Conservation (phyloP, 1,140 invertebrate species). For the Dinoponera quadriceps region DNA sequence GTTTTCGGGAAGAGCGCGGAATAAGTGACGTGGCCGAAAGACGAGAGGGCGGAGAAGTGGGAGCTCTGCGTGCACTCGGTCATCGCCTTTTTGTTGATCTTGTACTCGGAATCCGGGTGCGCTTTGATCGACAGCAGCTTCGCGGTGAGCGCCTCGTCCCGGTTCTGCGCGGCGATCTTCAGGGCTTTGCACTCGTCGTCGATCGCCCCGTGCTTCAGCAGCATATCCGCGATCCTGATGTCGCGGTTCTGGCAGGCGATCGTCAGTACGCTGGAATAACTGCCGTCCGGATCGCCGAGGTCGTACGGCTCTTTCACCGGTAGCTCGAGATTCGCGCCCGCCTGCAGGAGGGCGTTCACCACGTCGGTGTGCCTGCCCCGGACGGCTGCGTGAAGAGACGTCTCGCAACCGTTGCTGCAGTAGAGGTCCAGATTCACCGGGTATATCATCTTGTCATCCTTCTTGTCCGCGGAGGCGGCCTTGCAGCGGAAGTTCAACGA, state of each 20-base stretch:
- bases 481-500: conserved; percentile 89
- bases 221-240: conserved; percentile 89
- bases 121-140: conserved; percentile 93
- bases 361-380: conserved; percentile 92
- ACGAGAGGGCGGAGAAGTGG: conserved; percentile 87
- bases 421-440: conserved; percentile 92
- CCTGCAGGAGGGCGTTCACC: conserved; percentile 89
- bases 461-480: conserved; percentile 81
- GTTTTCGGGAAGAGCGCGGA: conserved; percentile 93
- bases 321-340: conserved; percentile 91
- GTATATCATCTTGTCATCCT: conserved; percentile 87
- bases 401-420: conserved; percentile 91
- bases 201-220: conserved; percentile 94
- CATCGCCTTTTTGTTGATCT: conserved; percentile 94
- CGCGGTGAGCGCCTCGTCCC: conserved; percentile 90
- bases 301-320: conserved; percentile 85
- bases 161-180: conserved; percentile 89
- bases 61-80: conserved; percentile 88
- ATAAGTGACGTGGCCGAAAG: conserved; percentile 90
- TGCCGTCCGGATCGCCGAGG: conserved; percentile 82
- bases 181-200: conserved; percentile 95
- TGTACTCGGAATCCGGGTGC: conserved; percentile 93
- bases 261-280: conserved; percentile 79
- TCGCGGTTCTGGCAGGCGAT: conserved; percentile 85
- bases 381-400: conserved; percentile 92